Conservation (phyloP, 1,140 invertebrate species). For the Hylaeus anthracinus region DNA sequence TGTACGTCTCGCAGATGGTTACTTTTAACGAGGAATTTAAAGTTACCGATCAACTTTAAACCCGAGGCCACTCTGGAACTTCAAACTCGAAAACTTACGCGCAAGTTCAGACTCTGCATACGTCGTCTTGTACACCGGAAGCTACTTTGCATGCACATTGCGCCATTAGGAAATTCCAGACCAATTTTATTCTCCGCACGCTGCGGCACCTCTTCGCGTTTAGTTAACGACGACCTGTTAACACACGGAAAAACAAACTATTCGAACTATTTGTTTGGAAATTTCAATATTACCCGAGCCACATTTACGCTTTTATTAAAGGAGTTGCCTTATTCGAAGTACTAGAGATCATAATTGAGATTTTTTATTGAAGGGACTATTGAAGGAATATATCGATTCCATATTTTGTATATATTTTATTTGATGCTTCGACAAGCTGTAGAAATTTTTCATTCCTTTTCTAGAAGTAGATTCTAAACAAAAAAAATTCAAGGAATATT, state of each 20-base stretch:
- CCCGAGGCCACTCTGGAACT: neutral
- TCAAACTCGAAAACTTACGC: neutral
- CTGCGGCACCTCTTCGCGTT: neutral
- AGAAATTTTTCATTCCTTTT: too few relatives aligned
- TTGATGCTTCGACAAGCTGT: too few relatives aligned
- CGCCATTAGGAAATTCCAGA: conserved; percentile 15
- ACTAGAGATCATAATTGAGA: too few relatives aligned
- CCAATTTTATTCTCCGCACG: conserved; percentile 27
- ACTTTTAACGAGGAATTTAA: conserved; percentile 4
- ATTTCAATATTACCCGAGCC: too few relatives aligned
- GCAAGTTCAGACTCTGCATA: neutral
- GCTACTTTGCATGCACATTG: conserved; percentile 2
- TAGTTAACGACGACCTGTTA: neutral
- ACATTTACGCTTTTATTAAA: too few relatives aligned
- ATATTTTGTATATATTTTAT: too few relatives aligned
- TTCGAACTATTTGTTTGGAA: neutral
- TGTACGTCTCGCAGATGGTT: neutral
- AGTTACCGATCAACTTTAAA: conserved; percentile 37
- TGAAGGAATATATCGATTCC: too few relatives aligned
- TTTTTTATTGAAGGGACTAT: too few relatives aligned
- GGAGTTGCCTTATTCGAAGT: too few relatives aligned
- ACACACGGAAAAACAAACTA: neutral
- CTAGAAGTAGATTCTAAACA: too few relatives aligned
- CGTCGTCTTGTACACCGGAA: neutral
- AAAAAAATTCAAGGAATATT: too few relatives aligned